These are phyloP conservation scores for Polylopha cassiicola DNA, from an alignment of 2,888 invertebrate genomes.

Conservation along the genomic window DNA sequence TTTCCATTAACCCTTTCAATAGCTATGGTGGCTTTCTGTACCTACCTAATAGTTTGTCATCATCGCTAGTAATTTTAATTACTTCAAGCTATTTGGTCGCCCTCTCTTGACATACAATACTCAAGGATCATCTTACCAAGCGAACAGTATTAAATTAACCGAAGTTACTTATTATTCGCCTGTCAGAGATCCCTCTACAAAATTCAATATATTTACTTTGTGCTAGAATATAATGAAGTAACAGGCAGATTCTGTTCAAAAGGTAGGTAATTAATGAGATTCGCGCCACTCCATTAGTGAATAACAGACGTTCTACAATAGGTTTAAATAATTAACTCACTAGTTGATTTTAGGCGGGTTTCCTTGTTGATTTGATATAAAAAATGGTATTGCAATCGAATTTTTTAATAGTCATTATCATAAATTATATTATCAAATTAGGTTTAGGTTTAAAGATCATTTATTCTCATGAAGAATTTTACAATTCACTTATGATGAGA, in stretches of 20 bases:
- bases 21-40: too few relatives aligned
- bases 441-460: too few relatives aligned
- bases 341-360: constrained; percentile 1
- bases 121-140: not conserved
- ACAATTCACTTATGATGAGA: too few relatives aligned
- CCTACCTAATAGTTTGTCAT: too few relatives aligned
- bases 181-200: constrained; percentile 4
- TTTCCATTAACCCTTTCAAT: too few relatives aligned
- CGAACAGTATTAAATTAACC: not conserved
- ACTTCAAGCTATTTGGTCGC: too few relatives aligned
- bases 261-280: constrained; percentile 20
- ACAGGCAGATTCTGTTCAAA: constrained; percentile 13
- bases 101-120: too few relatives aligned
- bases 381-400: too few relatives aligned
- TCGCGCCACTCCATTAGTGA: constrained; percentile 11
- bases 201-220: constrained; percentile 1
- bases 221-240: constrained; percentile 1
- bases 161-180: constrained; percentile 1
- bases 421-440: too few relatives aligned
- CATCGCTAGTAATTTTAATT: too few relatives aligned
- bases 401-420: too few relatives aligned
- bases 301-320: constrained; percentile 13
- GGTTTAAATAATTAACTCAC: not conserved
- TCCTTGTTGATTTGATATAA: constrained; percentile 5
- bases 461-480: too few relatives aligned